Percentiles rank a stretch among this genome's conserved stretches.
Conservation (phyloP, 2,888 invertebrate genomes). For the Eubasilissa splendida region DNA sequence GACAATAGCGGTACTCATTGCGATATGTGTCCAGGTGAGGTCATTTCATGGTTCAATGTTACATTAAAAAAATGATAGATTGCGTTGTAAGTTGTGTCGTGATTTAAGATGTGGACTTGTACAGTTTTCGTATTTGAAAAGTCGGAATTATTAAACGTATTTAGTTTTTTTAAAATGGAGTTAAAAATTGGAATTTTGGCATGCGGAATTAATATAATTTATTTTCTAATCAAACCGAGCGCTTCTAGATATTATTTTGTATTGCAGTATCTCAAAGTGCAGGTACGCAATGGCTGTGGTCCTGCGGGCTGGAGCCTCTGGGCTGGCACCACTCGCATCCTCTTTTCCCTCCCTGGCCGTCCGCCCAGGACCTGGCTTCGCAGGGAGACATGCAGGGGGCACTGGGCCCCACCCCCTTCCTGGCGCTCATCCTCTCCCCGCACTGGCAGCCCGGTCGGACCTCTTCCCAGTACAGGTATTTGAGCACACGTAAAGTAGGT, state of each 20-base stretch:
- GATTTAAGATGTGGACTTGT: too few species aligned
- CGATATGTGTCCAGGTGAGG: conserved; percentile 83
- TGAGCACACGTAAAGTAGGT: neutral
- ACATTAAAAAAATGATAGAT: too few species aligned
- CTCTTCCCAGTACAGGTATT: conserved; percentile 72
- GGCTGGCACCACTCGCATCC: conserved; percentile 90
- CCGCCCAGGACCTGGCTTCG: conserved; percentile 78
- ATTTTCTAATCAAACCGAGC: too few species aligned
- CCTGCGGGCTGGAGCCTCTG: conserved; percentile 69
- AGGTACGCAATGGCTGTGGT: conserved; percentile 74
- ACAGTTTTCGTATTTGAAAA: too few species aligned
- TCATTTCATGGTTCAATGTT: neutral
- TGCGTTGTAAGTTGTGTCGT: too few species aligned
- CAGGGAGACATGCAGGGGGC: conserved; percentile 76
- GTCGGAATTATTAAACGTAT: too few species aligned
- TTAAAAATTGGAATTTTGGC: too few species aligned
- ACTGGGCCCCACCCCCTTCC: conserved; percentile 71
- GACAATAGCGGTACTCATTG: conserved; percentile 79
- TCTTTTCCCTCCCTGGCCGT: conserved; percentile 79
- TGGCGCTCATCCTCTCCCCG: conserved; percentile 79
- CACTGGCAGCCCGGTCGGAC: conserved; percentile 72
- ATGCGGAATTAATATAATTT: too few species aligned
- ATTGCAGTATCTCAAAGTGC: conserved; percentile 74
- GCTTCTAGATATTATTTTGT: conserved; percentile 17
- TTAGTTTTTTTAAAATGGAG: too few species aligned